phyloP scores from a whole-genome alignment of 1,140 invertebrate genomes.

The Cyrtorhinus lividipennis region DNA sequence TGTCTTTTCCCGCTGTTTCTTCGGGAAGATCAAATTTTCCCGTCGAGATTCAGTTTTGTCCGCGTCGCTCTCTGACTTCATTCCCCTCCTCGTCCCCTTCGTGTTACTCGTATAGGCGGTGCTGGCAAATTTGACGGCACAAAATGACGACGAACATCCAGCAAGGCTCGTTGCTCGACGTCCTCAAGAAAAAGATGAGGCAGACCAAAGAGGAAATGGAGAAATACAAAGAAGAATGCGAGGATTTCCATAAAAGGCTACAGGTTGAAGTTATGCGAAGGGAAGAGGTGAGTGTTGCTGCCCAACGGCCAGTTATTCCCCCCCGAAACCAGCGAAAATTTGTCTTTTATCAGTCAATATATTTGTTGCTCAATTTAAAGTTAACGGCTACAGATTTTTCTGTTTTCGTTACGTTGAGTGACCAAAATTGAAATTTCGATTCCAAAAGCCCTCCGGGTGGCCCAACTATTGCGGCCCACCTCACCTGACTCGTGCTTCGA shows the following conservation, averaged over 20 bases:
- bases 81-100: not conserved
- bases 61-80: too few relatives aligned
- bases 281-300: constrained; percentile 71
- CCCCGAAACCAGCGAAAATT: not conserved
- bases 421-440: not conserved
- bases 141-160: constrained; percentile 73
- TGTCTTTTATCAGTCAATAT: not conserved
- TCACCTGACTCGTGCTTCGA: too few relatives aligned
- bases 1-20: not conserved
- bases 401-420: not conserved
- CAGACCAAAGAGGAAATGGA: constrained; percentile 96
- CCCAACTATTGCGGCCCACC: too few relatives aligned
- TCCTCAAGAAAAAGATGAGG: constrained; percentile 98
- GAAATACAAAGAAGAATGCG: constrained; percentile 89
- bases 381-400: not conserved
- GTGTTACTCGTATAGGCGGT: not conserved
- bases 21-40: not conserved
- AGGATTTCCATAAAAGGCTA: constrained; percentile 77
- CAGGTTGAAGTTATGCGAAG: constrained; percentile 79
- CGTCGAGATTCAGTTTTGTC: not conserved
- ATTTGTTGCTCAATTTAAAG: not conserved
- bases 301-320: not conserved
- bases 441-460: not conserved
- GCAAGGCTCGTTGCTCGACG: constrained; percentile 78
- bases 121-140: not conserved